These are phyloP conservation scores for Myoxocephalus aenaeus DNA, from an alignment of 2,797 vertebrate genomes.

Conservation along the genomic window DNA sequence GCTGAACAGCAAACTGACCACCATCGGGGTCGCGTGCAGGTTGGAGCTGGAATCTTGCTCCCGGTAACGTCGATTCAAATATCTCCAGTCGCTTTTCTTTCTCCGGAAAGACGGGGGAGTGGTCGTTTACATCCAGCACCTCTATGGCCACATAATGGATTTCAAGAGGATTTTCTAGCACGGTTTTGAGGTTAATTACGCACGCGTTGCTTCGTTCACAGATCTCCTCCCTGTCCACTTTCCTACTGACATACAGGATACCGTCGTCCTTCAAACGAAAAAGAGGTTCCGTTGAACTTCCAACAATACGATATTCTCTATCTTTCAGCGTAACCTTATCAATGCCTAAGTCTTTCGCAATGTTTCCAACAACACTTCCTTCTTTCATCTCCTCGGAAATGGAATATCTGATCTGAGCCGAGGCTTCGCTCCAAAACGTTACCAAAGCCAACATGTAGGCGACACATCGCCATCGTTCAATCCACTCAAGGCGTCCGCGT, in stretches of 20 bases:
- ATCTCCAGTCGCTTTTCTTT: conserved; percentile 62
- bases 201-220: conserved; percentile 70
- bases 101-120: conserved; percentile 64
- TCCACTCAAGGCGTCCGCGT: conserved; percentile 21
- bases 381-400: conserved; percentile 71
- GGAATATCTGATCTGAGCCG: conserved; percentile 66
- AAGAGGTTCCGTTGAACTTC: conserved; percentile 43
- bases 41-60: conserved; percentile 65
- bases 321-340: conserved; percentile 44
- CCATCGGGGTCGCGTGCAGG: conserved; percentile 65
- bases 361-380: conserved; percentile 71
- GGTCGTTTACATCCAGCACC: conserved; percentile 75
- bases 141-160: conserved; percentile 68
- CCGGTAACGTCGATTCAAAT: conserved; percentile 54
- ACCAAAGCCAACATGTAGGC: conserved; percentile 29
- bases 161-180: conserved; percentile 74
- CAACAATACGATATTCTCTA: conserved; percentile 61
- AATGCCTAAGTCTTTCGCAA: conserved; percentile 68
- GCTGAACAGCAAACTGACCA: conserved; percentile 60
- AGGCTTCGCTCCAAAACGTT: conserved; percentile 20
- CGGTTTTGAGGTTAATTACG: conserved; percentile 76
- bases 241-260: conserved; percentile 67
- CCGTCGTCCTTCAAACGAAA: conserved; percentile 63
- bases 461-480: conserved; percentile 15
- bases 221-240: conserved; percentile 79